Base-by-base conservation (phyloP, 1,140 invertebrate genomes). In the Ylistrum balloti region DNA sequence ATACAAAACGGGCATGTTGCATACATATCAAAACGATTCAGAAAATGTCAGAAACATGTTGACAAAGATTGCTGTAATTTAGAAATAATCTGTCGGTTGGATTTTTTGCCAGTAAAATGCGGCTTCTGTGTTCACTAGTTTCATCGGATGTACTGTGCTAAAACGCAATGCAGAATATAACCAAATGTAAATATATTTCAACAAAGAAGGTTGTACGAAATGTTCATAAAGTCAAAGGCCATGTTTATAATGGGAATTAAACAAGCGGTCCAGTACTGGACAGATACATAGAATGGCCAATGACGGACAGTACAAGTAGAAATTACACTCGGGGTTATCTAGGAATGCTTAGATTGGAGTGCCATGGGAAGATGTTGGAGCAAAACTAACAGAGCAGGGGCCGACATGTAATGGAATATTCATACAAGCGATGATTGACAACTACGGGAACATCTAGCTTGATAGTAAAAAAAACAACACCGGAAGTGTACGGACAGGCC, bases 1-100 rank as follows among this genome's bases (percentile, higher is more conserved):
- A 45, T 45, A 74, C 22, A 17, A 74, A 28, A n/a, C 28, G 28
- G 56, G 56, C 17, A n/a, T 74, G 56, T n/a, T 74, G 22, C 56
- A 74, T 11, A 74, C 56, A 28, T 74, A 74, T 74, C 56, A 74
- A 74, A 74, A 74, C 56, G 56, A 28, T 74, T 74, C 56, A 17
- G 17, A 28, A 74, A 74, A 17, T 9, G 3, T 28, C 9, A 28
- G 22, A 17, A 74, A 74, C 5, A 74, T 74, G 56, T 74, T 74
- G 56, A 74, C 56, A 74, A 74, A 74, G 56, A 74, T 74, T 74
- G 56, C 1, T 74, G n/a, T 74, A 74, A 28, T 74, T 74, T 74
- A 28, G 56, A 74, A 74, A 74, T 74, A 74, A 74, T 74, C 56
- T 28, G n/a, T 28, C n/a, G 56, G 35, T 38, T 38, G 35, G 35